Base-by-base conservation (phyloP, 2,113 vertebrate genomes). In the Mastomys natalensis region DNA sequence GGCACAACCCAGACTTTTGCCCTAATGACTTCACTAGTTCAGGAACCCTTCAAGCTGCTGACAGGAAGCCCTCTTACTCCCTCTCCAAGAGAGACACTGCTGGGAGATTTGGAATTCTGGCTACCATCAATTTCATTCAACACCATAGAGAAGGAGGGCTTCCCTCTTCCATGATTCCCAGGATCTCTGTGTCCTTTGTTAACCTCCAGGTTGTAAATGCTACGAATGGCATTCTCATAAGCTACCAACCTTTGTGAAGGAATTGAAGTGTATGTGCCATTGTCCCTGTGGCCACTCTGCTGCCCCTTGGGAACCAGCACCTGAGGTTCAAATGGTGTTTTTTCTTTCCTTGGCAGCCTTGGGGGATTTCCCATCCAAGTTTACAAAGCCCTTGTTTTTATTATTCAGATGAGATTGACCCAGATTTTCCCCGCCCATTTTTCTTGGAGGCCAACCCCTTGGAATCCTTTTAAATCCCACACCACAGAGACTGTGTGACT, bases 381-480 rank as follows among this genome's bases (percentile, higher is more conserved):
- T 68, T 72, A 43, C 16, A 48, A 21, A 16, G 22, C 15, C 31
- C 45, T 91, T 80, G n/a, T 58, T 92, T 95, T 70, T 74, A 58
- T 94, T 55, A 29, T 60, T 62, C 55, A 84, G 13, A 40, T 62
- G 29, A 60, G n/a, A 62, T 10, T 3, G 40, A 80, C 26, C 31
- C n/a, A 37, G 26, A 91, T 58, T 95, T 43, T 77, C 88, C 86
- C 96, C 95, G 66, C 97, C 97, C 88, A 92, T 60, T 90, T 60
- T 64, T 26, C 45, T 77, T 77, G 24, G 58, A 96, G 88, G 90
- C 88, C 94, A 96, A 90, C 92, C 68, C 43, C 86, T 93, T n/a
- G 40, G 7, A 87, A 22, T 72, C 64, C 48, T 4, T 81, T 86
- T 97, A 96, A 97, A 2, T 26, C 58, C 53, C 64, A 76, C 6